A percentile compares a stretch with the other conserved stretches of the same genome.
Conservation (phyloP, 1,140 invertebrate species). For the Hetaerina americana region DNA sequence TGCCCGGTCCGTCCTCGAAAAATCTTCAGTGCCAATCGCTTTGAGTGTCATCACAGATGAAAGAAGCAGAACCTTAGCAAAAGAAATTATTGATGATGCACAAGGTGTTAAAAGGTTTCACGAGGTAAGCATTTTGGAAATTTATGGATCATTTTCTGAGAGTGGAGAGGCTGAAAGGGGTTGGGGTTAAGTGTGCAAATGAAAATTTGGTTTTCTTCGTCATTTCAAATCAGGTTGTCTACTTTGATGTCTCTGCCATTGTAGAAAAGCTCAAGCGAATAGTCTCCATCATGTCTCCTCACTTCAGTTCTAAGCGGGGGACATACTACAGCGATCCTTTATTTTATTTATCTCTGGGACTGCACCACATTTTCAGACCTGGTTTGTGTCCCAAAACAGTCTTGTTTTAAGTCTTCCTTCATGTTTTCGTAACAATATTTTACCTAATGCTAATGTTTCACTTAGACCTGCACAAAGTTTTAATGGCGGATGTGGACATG, state of each 20-base stretch:
- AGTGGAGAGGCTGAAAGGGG: too few species aligned
- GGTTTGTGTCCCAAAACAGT: not conserved
- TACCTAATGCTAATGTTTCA: too few species aligned
- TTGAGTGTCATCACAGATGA: not conserved
- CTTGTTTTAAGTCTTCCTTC: too few species aligned
- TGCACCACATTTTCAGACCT: slow-evolving; percentile 49
- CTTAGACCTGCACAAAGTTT: too few species aligned
- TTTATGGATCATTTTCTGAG: not conserved
- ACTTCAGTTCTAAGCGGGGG: slow-evolving; percentile 63
- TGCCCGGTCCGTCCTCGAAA: not conserved
- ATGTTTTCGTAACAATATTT: too few species aligned
- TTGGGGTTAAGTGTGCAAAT: not conserved
- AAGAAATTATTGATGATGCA: not conserved
- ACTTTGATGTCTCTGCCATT: slow-evolving; percentile 48
- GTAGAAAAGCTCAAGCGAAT: slow-evolving; percentile 46
- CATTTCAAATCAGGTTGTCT: slow-evolving; percentile 30
- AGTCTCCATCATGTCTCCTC: slow-evolving; percentile 51
- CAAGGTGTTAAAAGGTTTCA: not conserved
- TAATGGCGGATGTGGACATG: slow-evolving; percentile 69
- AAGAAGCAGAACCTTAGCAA: not conserved
- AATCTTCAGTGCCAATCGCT: not conserved
- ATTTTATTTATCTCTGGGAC: slow-evolving; percentile 65
- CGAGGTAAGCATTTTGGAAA: not conserved
- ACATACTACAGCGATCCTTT: slow-evolving; percentile 71
- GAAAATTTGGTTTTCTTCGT: too few species aligned